phyloP scores from a whole-genome alignment of 2,113 vertebrate species.

The Nicator chloris region DNA sequence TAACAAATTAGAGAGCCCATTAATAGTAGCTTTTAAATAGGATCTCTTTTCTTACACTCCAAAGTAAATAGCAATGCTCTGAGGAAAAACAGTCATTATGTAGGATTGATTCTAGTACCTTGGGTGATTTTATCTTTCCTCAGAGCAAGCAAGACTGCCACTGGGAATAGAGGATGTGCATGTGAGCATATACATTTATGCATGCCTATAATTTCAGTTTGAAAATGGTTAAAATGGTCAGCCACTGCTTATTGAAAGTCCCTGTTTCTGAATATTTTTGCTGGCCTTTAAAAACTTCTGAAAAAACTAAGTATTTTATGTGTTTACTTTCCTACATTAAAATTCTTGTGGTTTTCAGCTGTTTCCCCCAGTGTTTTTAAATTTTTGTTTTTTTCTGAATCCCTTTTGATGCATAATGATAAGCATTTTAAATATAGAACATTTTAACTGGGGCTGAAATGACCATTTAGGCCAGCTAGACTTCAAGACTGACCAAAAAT shows the following conservation, averaged over 20 bases:
- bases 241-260: neutral
- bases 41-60: neutral
- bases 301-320: neutral
- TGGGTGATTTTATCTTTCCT: neutral
- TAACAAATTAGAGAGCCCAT: neutral
- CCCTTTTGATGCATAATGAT: neutral
- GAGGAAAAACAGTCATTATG: neutral
- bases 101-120: neutral
- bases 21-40: neutral
- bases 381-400: neutral
- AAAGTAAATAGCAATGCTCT: neutral
- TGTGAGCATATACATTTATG: neutral
- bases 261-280: neutral
- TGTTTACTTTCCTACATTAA: neutral
- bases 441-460: neutral
- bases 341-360: neutral
- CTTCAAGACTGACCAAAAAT: neutral
- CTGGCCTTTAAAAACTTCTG: neutral
- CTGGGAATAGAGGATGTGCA: rapidly evolving
- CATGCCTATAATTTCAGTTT: neutral
- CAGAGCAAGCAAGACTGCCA: neutral
- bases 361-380: neutral
- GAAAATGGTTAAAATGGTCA: neutral
- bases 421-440: neutral
- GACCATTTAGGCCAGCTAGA: neutral